Base-by-base conservation (phyloP, 2,113 vertebrate genomes). In the Lichenostomus cassidix region DNA sequence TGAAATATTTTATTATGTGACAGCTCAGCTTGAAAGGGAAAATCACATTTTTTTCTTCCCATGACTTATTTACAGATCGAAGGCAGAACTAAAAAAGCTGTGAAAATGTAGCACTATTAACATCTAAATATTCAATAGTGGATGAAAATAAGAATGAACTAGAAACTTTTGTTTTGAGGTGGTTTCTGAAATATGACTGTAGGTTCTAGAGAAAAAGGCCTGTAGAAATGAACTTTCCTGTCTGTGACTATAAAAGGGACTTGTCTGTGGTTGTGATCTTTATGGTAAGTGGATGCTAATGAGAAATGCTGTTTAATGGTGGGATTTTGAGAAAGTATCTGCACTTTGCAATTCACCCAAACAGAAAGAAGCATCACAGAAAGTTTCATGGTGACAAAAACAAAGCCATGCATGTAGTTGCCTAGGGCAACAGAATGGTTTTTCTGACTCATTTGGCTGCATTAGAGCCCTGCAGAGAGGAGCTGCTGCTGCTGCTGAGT, bases 1-100 rank as follows among this genome's bases (percentile, higher is more conserved):
- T 88, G 91, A 97, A 97, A 94, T 94, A 85, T 53, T 93, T 91
- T 89, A 63, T 94, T 96, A 92, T 76, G 78, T 86, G 82, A 35
- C 92, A 89, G 56, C 95, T 95, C 55, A 86, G 42, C 77, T 92
- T 70, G 64, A 88, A 77, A 94, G 3, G 55, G 27, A 89, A 91
- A 94, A 31, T 49, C 52, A 24, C 89, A 7, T 42, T 56, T 76
- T 86, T 83, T 77, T 92, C 35, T 92, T 92, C 31, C n/a, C 12
- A 7, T 90, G 41, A 82, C 10, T 94, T 77, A 75, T 95, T 94
- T 90, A 90, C 4, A 1, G 86, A 90, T 90, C 22, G 17, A 15
- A 67, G 22, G 6, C 4, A 88, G 28, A 91, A 74, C 15, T 76
- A 25, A 44, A 83, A 62, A 69, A 75, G 42, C 28, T 28, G 14